Evolutionary conservation across 2,888 invertebrate species (phyloP), one percentile per base, ranked within the genome.

Genomic region (Diarsia brunnea): DNA sequence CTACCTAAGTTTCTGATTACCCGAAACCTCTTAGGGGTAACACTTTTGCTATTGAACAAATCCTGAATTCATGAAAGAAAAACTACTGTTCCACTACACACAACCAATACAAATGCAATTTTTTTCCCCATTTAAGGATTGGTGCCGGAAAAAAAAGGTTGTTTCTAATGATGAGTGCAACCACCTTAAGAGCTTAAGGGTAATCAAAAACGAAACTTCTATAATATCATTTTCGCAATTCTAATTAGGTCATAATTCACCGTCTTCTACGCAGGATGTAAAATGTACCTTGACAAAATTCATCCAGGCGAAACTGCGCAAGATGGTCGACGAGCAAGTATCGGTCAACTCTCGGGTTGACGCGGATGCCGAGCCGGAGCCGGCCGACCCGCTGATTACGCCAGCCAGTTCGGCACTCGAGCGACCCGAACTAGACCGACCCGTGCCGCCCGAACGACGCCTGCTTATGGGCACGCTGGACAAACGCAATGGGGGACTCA

Each of bases 261-360:
- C n/a, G 19, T 75, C 49, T 73, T 72, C 43, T 73, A 43, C 75
- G 21, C 81, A 76, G 75, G 75, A 74, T 51, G 43, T 81, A 81
- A 76, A 76, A 76, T 76, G 75, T 76, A 76, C 75, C 45, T 74
- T 76, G 81, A 81, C 75, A 45, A 78, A 63, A 75, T 82, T 60
- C 68, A 81, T 89, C 27, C 96, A 98, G 97, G 97, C 97, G 96
- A 98, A 98, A 97, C 98, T 98, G 94, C 97, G 98, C 97, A 98
- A 98, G 97, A 98, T 98, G 98, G 98, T 98, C 93, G 98, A 98
- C 96, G 98, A 98, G 97, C 98, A 98, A 97, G 97, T 98, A 93
- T 97, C 97, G 89, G 97, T 97, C 87, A 97, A 97, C 74, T 95
- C 97, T 69, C 97, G 97, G 85, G 97, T 97, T 84, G 98, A 98